Evolutionary conservation across 1,140 invertebrate species (phyloP).

Genomic region (Episyrphus balteatus): DNA sequence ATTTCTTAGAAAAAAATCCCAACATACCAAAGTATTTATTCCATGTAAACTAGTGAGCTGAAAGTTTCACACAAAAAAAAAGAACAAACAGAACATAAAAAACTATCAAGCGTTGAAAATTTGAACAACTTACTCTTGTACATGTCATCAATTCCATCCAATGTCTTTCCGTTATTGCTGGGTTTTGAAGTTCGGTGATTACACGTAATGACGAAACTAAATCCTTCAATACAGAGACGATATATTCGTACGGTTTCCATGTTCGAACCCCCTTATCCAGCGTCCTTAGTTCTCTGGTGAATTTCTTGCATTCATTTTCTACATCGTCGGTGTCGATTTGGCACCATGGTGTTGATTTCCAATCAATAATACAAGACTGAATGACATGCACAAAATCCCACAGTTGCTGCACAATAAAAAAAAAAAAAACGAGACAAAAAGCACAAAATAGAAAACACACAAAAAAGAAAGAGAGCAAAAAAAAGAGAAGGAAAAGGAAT

Average conservation of each 20-base stretch:
- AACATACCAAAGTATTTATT: too few relatives aligned
- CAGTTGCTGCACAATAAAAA: constrained; percentile 44
- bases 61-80: too few relatives aligned
- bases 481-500: too few relatives aligned
- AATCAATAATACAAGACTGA: constrained; percentile 60
- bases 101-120: too few relatives aligned
- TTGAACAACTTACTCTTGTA: constrained; percentile 51
- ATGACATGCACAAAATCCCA: constrained; percentile 80
- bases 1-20: too few relatives aligned
- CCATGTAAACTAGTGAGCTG: too few relatives aligned
- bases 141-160: constrained; percentile 79
- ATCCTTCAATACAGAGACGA: constrained; percentile 59
- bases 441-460: neutral
- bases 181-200: constrained; percentile 79
- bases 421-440: neutral
- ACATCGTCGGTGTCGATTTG: constrained; percentile 77
- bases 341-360: constrained; percentile 76
- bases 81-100: too few relatives aligned
- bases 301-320: constrained; percentile 81
- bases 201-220: constrained; percentile 67
- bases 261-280: constrained; percentile 70
- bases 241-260: constrained; percentile 59
- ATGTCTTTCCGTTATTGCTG: constrained; percentile 73
- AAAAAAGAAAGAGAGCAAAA: too few relatives aligned
- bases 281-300: constrained; percentile 63